These are phyloP conservation scores for Caprella mutica DNA, from an alignment of 2,888 invertebrate species.

Conservation along the genomic window DNA sequence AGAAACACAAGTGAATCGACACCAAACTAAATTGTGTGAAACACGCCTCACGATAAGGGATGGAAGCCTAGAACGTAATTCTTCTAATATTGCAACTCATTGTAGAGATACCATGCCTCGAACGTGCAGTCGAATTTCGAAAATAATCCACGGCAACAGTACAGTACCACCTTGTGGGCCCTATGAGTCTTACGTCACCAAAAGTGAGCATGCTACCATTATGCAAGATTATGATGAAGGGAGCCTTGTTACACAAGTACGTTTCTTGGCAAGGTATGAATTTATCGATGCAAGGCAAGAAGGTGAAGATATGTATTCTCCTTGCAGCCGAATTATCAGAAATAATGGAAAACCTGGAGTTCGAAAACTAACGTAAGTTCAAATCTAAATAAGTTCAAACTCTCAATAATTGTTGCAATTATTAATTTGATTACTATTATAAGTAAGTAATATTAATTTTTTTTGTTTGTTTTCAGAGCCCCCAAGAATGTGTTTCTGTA, in stretches of 20 bases:
- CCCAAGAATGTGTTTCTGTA: constrained; percentile 70
- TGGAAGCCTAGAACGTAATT: constrained; percentile 10
- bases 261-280: constrained; percentile 65
- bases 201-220: constrained; percentile 22
- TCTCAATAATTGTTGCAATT: background rate
- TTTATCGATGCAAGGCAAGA: constrained; percentile 52
- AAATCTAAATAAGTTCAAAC: too few species aligned
- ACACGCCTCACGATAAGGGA: constrained; percentile 23
- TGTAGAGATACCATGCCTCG: constrained; percentile 36
- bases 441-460: background rate
- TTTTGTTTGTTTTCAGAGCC: constrained; percentile 45
- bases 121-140: constrained; percentile 36
- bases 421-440: background rate
- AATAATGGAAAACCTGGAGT: constrained; percentile 11
- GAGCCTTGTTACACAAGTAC: constrained; percentile 29
- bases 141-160: constrained; percentile 2
- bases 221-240: constrained; percentile 36
- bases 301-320: constrained; percentile 34
- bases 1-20: constrained; percentile 16
- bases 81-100: constrained; percentile 11
- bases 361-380: constrained; percentile 1
- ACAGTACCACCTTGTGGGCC: constrained; percentile 24
- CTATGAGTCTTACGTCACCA: constrained; percentile 32
- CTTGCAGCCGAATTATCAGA: constrained; percentile 35
- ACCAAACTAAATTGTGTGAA: constrained; percentile 23